Conservation (phyloP, 1,140 invertebrate species). For the Oryctes rhinoceros region DNA sequence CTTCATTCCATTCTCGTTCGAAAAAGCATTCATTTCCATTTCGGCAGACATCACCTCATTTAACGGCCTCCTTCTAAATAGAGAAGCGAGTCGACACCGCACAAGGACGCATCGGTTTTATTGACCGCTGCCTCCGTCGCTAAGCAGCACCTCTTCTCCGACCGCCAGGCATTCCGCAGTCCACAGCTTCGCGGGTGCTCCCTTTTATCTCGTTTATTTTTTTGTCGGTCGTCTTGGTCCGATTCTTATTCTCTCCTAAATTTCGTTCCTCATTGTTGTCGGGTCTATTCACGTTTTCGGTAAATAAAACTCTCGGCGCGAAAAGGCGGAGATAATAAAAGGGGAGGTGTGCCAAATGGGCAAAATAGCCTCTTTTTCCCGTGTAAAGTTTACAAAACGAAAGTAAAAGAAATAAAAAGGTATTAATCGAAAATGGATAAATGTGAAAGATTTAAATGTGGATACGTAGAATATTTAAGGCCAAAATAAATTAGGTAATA, state of each 20-base stretch:
- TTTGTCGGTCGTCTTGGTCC: background rate
- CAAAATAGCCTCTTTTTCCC: too few species aligned
- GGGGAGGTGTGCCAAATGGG: too few species aligned
- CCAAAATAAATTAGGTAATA: too few species aligned
- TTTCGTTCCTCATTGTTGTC: background rate
- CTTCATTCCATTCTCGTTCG: background rate
- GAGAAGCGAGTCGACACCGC: constrained; percentile 9
- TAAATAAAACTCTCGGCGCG: background rate
- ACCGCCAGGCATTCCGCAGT: background rate
- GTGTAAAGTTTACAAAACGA: too few species aligned
- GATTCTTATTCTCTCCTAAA: background rate
- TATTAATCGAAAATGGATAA: background rate
- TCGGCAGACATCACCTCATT: background rate
- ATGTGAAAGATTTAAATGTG: too few species aligned
- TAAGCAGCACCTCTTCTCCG: background rate
- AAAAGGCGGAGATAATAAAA: too few species aligned
- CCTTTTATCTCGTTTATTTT: background rate
- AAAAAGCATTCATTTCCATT: constrained; percentile 34
- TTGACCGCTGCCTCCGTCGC: constrained; percentile 12
- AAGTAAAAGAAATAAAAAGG: background rate
- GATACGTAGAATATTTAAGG: too few species aligned
- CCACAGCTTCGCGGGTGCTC: background rate
- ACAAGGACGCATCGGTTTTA: constrained; percentile 29
- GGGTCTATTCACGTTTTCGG: background rate
- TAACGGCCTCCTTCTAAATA: background rate